These are phyloP conservation scores for Galeopterus variegatus DNA, from an alignment of 2,113 vertebrate genomes.

Conservation along the genomic window DNA sequence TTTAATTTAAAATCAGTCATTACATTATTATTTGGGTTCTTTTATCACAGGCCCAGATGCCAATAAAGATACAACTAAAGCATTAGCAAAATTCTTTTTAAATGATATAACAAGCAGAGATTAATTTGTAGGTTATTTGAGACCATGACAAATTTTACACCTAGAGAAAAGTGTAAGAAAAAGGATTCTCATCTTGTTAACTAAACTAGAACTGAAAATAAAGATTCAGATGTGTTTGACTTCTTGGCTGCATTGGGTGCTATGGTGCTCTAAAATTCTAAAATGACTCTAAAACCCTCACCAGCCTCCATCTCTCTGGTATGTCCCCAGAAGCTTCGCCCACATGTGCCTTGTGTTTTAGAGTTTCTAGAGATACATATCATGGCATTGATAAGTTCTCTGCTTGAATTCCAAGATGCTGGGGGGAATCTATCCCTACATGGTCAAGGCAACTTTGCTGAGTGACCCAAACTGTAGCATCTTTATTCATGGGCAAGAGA, in stretches of 20 bases:
- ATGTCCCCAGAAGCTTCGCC: background rate
- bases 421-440: accelerated
- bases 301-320: background rate
- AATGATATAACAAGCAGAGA: conserved; percentile 46
- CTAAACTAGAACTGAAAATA: conserved; percentile 69
- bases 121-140: conserved; percentile 50
- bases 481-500: background rate
- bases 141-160: conserved; percentile 67
- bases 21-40: background rate
- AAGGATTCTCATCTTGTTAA: conserved; percentile 64
- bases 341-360: background rate
- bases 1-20: conserved; percentile 18
- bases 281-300: background rate
- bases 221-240: background rate
- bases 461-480: background rate
- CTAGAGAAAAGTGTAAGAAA: conserved; percentile 54
- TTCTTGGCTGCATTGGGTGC: conserved; percentile 14
- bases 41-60: background rate
- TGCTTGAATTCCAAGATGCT: background rate
- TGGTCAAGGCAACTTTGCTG: accelerated
- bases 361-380: background rate
- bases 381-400: background rate
- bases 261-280: background rate
- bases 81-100: conserved; percentile 36
- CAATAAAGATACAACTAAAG: conserved; percentile 6